Evolutionary conservation across 2,888 invertebrate species (phyloP), one percentile per base, ranked within the genome.

Genomic region (Arenicola marina): DNA sequence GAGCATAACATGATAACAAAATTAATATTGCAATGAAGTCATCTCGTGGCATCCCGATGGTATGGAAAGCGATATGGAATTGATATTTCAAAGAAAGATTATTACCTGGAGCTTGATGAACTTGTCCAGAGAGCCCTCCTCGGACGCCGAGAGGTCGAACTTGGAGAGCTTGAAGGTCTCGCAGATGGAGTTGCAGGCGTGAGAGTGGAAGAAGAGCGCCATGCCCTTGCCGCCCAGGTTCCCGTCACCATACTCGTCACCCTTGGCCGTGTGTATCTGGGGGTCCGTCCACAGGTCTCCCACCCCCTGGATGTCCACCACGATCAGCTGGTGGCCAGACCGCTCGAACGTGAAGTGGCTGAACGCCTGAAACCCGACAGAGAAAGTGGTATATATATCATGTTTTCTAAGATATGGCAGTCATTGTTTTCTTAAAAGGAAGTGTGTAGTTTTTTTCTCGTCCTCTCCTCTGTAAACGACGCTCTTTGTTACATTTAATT

Each of bases 271-370:
- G 76, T 87, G 87, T 57, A 87, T 86, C 74, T 87, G 69, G 1
- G 87, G 87, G 74, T 87, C 87, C 0, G 87, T 87, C 78, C 87
- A 87, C 43, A 87, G 78, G 74, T 87, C 87, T 2, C 86, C 87
- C 48, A 87, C 87, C 21, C 87, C 87, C 74, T 87, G 87, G 60
- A 87, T 84, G 73, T 87, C 87, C 34, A 87, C 87, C 2, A 87
- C 86, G 63, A 87, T 86, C 75, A 87, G 70, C 74, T 86, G 84
- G 75, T 87, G 87, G 4, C 86, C 87, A n/a, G 86, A 86, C 57
- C 86, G 78, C 76, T 87, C 87, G 80, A 87, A 87, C 1, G 87
- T 87, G 75, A 87, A 87, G 76, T 87, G 87, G 70, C 86, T 86
- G 77, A 87, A 87, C 15, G 87, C 87, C 82, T 86, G 75, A 29